Percentiles rank a stretch among this genome's conserved stretches.
These are phyloP conservation scores for Neomorphus geoffroyi DNA, from an alignment of 2,797 vertebrate species.

Conservation along the genomic window DNA sequence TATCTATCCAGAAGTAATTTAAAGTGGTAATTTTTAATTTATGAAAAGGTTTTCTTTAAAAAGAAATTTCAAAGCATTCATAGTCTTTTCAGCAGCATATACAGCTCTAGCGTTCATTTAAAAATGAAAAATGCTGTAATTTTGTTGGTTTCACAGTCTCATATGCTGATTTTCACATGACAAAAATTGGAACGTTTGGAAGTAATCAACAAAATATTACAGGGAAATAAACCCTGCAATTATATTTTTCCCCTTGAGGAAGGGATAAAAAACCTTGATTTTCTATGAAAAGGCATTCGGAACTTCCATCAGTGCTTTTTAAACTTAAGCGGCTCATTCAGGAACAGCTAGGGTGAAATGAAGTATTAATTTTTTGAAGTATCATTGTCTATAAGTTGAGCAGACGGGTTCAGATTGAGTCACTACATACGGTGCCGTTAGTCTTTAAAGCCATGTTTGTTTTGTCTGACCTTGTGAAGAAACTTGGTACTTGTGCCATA, in stretches of 20 bases:
- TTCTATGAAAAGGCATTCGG: background rate
- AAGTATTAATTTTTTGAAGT: background rate
- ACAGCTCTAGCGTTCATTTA: background rate
- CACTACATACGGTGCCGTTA: too few species aligned
- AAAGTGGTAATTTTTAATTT: constrained; percentile 17
- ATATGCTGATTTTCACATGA: background rate
- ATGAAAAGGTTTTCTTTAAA: background rate
- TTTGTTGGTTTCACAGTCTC: background rate
- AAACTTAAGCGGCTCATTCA: background rate
- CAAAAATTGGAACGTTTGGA: background rate
- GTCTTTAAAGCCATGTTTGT: background rate
- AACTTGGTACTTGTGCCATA: background rate
- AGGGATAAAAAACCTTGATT: background rate
- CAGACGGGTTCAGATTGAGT: background rate
- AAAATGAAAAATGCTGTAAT: background rate
- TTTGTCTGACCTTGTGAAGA: background rate
- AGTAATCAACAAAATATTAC: background rate
- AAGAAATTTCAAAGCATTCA: background rate
- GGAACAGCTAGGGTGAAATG: background rate
- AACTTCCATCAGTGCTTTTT: background rate
- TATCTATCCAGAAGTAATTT: background rate
- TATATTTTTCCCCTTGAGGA: background rate
- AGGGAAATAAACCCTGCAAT: background rate
- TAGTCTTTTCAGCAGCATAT: background rate
- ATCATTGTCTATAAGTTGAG: background rate